Percentiles rank a stretch among this genome's conserved stretches.
These are phyloP conservation scores for Seison nebaliae DNA, from an alignment of 1,140 invertebrate species.

Conservation along the genomic window DNA sequence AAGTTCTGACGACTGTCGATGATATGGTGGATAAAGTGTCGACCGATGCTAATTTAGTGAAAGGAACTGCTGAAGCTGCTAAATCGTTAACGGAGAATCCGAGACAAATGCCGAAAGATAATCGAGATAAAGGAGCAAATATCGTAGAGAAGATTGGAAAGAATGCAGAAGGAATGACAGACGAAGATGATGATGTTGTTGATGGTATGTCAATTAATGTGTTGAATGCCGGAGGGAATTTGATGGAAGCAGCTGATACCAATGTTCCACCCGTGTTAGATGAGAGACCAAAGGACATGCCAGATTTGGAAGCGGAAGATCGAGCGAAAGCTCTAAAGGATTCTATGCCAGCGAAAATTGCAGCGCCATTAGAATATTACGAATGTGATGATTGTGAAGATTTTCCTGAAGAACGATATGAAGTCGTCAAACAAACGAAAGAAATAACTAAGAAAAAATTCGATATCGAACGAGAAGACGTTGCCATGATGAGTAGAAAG, in stretches of 20 bases:
- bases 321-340: background rate
- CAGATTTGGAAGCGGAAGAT: slow-evolving; percentile 3
- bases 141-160: slow-evolving; percentile 6
- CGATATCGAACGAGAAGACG: no score
- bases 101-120: slow-evolving; percentile 9
- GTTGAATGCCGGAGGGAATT: slow-evolving; percentile 2
- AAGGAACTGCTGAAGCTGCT: slow-evolving; percentile 2
- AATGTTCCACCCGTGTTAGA: background rate
- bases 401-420: slow-evolving; percentile 11
- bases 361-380: slow-evolving; percentile 9
- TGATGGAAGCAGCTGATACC: background rate
- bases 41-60: slow-evolving; percentile 5
- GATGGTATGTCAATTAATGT: slow-evolving; percentile 1
- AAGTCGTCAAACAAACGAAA: background rate
- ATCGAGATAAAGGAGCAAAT: slow-evolving; percentile 9
- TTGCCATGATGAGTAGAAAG: background rate
- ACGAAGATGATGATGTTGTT: background rate
- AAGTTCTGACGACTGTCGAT: slow-evolving; percentile 6
- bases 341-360: slow-evolving; percentile 4
- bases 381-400: slow-evolving; percentile 9
- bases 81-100: slow-evolving; percentile 4
- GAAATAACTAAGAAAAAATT: slow-evolving; percentile 3
- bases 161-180: slow-evolving; percentile 2
- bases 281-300: background rate
- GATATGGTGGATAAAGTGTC: slow-evolving; percentile 3